phyloP scores from a whole-genome alignment of 1,140 invertebrate species.

The Brachionus koreanus region DNA sequence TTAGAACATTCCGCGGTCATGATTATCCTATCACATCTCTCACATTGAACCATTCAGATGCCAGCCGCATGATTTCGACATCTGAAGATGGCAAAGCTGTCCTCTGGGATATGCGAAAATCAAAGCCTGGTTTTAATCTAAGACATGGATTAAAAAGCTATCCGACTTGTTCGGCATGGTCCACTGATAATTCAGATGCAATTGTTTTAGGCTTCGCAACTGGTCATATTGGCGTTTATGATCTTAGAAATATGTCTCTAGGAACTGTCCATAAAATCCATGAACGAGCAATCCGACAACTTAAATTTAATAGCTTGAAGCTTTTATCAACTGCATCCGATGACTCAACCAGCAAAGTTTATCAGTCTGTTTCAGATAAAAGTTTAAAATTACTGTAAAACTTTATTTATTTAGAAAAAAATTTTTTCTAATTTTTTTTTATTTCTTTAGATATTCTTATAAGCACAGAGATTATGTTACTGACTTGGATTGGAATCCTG shows the following conservation, averaged over 20 bases:
- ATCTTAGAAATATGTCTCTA: neutral
- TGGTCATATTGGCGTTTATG: constrained; percentile 14
- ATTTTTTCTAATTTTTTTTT: neutral
- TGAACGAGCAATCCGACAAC: constrained; percentile 22
- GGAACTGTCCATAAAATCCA: neutral
- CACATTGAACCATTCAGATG: neutral
- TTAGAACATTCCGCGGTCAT: neutral
- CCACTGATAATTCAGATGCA: neutral
- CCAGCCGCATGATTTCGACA: neutral
- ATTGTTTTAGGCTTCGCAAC: neutral
- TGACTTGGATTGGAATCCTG: constrained; percentile 16
- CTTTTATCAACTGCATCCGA: constrained; percentile 6
- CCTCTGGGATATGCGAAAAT: constrained; percentile 18
- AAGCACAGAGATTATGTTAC: constrained; percentile 38
- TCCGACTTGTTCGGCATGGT: neutral
- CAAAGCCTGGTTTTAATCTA: constrained; percentile 7
- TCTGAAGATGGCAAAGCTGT: neutral
- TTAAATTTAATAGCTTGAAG: neutral
- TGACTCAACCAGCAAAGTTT: neutral
- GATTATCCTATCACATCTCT: neutral
- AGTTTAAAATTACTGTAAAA: constrained; percentile 1
- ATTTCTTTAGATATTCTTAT: neutral
- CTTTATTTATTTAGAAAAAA: neutral
- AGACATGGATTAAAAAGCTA: neutral
- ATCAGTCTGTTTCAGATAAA: neutral